These are phyloP conservation scores for Pycnonotus jocosus DNA, from an alignment of 2,113 vertebrate species.

Conservation along the genomic window DNA sequence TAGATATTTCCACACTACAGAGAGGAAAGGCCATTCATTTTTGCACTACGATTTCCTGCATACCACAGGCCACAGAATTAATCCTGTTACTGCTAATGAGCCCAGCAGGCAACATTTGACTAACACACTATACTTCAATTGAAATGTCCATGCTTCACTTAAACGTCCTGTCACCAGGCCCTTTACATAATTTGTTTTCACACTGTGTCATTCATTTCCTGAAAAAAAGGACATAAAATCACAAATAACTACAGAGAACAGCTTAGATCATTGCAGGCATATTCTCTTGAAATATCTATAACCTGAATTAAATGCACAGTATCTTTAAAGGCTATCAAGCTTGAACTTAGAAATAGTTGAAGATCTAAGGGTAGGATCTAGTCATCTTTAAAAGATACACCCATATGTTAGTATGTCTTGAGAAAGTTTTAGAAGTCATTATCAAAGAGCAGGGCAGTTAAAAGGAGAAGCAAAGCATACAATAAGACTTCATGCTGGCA, in stretches of 20 bases:
- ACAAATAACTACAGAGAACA: not conserved
- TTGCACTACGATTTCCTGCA: not conserved
- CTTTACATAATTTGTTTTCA: not conserved
- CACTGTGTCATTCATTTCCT: not conserved
- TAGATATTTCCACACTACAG: not conserved
- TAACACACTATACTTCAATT: not conserved
- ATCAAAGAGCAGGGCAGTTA: not conserved
- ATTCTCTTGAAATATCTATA: not conserved
- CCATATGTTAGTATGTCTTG: not conserved
- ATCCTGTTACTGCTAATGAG: not conserved
- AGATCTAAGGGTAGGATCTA: not conserved
- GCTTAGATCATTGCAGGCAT: not conserved
- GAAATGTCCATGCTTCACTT: not conserved
- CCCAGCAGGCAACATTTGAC: conserved; percentile 2
- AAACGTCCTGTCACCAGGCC: not conserved
- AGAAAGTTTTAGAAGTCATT: not conserved
- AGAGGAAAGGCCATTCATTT: not conserved
- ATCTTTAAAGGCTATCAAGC: not conserved
- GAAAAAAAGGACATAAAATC: not conserved
- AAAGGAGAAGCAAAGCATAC: not conserved
- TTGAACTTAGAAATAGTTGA: not conserved
- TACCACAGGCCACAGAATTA: not conserved
- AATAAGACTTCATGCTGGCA: not conserved
- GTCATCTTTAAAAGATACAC: not conserved
- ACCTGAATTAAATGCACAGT: not conserved